phyloP scores from a whole-genome alignment of 1,140 invertebrate species.

The Brachionus koreanus region DNA sequence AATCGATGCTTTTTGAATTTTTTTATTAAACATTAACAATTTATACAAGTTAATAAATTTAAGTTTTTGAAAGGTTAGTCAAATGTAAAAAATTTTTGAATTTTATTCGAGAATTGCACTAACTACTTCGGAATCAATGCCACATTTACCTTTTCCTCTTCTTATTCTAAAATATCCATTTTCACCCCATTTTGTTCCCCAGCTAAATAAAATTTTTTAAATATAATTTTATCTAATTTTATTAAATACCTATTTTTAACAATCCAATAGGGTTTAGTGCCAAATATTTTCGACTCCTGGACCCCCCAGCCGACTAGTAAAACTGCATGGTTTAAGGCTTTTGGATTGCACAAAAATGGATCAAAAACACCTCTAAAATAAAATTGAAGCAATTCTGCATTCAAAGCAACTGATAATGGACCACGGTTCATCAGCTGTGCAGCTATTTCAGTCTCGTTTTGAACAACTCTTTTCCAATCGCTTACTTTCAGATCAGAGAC shows the following conservation, averaged over 20 bases:
- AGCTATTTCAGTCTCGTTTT: conserved; percentile 52
- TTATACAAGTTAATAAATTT: too few relatives aligned
- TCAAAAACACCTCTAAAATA: conserved; percentile 52
- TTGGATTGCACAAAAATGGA: conserved; percentile 49
- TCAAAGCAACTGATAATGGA: conserved; percentile 53
- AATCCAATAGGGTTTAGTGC: conserved; percentile 51
- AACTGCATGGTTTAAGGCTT: conserved; percentile 52
- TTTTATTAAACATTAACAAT: too few relatives aligned
- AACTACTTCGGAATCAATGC: conserved; percentile 52
- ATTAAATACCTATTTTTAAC: conserved; percentile 51
- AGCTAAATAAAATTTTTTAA: conserved; percentile 45
- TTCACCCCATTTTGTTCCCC: conserved; percentile 53
- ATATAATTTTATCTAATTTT: neutral
- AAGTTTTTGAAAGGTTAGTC: too few relatives aligned
- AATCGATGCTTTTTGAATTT: too few relatives aligned
- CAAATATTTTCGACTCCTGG: conserved; percentile 49
- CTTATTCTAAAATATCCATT: conserved; percentile 53
- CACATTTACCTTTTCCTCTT: conserved; percentile 51
- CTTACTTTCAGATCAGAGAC: conserved; percentile 50
- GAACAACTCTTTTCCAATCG: conserved; percentile 50
- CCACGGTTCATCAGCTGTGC: conserved; percentile 49
- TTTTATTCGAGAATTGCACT: conserved; percentile 48
- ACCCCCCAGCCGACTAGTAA: conserved; percentile 53
- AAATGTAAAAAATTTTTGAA: neutral
- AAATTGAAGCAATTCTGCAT: conserved; percentile 52